These are phyloP conservation scores for Carduelis carduelis DNA, from an alignment of 2,797 vertebrate species.

Conservation along the genomic window DNA sequence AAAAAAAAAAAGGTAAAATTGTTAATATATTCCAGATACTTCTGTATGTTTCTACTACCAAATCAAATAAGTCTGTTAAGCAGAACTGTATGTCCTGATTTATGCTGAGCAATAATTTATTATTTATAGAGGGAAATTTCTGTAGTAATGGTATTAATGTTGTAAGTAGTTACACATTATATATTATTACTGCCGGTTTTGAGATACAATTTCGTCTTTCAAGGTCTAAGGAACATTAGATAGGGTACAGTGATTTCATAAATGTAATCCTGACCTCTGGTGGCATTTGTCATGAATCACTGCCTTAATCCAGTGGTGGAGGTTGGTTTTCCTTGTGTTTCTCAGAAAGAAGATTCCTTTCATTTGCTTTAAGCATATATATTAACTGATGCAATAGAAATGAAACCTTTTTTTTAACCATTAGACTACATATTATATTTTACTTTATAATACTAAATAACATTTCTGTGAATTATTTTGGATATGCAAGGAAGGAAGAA, in stretches of 20 bases:
- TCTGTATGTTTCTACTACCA: neutral
- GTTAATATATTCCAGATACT: neutral
- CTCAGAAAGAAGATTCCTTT: neutral
- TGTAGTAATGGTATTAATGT: neutral
- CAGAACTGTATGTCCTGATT: neutral
- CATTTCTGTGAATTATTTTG: neutral
- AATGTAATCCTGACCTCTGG: slow-evolving; percentile 30
- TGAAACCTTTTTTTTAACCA: neutral
- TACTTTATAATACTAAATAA: neutral
- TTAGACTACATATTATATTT: neutral
- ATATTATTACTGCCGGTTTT: neutral
- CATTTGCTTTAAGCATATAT: neutral
- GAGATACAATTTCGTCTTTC: neutral
- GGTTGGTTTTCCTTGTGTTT: neutral
- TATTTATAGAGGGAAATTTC: neutral
- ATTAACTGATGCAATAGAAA: neutral
- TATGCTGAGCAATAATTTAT: neutral
- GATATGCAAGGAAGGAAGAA: neutral
- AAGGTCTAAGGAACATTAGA: neutral
- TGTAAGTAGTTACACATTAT: neutral
- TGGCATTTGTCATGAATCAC: neutral
- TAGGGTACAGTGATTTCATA: neutral
- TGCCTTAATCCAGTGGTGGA: neutral
- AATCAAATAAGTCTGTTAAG: neutral
- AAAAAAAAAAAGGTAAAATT: neutral